Conservation (phyloP, 1,140 invertebrate species). For the Zelostemma sp. region DNA sequence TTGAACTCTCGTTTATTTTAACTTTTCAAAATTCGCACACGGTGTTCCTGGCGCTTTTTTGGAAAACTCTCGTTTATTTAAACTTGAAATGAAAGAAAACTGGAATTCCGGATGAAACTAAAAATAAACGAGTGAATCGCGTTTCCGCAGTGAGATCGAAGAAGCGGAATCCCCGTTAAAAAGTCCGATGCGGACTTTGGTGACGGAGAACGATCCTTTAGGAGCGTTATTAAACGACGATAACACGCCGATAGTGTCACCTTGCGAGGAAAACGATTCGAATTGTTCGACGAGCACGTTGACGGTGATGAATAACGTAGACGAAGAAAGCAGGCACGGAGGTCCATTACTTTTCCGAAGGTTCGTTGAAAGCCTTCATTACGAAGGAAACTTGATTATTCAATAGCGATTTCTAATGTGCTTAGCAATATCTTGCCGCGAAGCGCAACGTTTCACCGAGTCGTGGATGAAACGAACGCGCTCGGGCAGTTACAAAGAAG, state of each 20-base stretch:
- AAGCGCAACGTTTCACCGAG: conserved; percentile 67
- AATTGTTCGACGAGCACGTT: conserved; percentile 69
- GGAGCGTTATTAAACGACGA: conserved; percentile 82
- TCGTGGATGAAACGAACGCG: conserved; percentile 58
- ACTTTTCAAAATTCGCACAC: no score
- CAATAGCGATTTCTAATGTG: conserved; percentile 26
- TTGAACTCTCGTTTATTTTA: no score
- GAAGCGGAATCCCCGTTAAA: conserved; percentile 67
- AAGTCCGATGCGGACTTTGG: conserved; percentile 80
- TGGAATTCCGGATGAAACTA: no score
- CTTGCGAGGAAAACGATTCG: conserved; percentile 67
- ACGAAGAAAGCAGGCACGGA: conserved; percentile 65
- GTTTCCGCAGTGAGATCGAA: no score
- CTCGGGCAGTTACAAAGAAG: conserved; percentile 77
- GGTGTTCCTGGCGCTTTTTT: no score
- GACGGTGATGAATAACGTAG: conserved; percentile 63
- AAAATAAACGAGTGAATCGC: no score
- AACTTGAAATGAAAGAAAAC: no score
- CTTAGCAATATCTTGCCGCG: conserved; percentile 60
- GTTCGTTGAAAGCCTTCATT: conserved; percentile 42
- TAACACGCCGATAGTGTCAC: conserved; percentile 67
- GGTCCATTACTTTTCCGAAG: conserved; percentile 68
- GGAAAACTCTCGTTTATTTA: no score
- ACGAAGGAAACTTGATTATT: background rate
- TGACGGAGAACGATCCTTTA: conserved; percentile 91